Percentiles rank a stretch among this genome's conserved stretches.
Evolutionary conservation across 2,113 vertebrate species (phyloP).

Genomic region (Halichoerus grypus): DNA sequence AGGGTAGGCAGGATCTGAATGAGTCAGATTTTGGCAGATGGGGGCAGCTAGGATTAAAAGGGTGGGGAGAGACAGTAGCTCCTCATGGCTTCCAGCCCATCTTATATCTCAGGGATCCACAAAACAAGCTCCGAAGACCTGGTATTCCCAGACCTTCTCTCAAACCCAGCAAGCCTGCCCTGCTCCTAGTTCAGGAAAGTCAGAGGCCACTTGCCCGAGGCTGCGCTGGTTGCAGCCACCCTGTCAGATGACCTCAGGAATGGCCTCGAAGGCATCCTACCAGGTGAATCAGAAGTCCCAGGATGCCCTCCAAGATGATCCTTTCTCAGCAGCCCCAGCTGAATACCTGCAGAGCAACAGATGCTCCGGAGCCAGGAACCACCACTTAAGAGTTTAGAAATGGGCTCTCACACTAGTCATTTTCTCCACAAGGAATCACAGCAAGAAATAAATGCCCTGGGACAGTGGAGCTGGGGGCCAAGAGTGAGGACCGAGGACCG

Average conservation of each 20-base stretch:
- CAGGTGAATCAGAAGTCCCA: neutral
- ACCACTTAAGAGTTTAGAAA: neutral
- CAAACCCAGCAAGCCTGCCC: neutral
- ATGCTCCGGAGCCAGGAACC: neutral
- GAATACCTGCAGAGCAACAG: neutral
- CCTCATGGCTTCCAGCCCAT: fast-evolving
- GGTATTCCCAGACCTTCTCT: neutral
- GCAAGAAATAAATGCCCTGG: neutral
- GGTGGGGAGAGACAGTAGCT: fast-evolving
- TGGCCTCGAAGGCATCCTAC: neutral
- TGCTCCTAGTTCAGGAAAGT: neutral
- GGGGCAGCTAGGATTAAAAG: neutral
- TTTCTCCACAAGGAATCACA: conserved; percentile 45
- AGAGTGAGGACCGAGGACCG: neutral
- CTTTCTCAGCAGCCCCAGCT: neutral
- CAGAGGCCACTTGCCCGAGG: neutral
- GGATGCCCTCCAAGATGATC: neutral
- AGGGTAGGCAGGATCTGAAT: too few species aligned
- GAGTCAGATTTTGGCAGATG: neutral
- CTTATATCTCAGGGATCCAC: neutral
- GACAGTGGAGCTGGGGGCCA: neutral
- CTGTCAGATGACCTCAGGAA: neutral
- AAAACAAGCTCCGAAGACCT: neutral
- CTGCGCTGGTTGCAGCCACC: fast-evolving
- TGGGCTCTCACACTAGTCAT: neutral